Evolutionary conservation across 2,113 vertebrate genomes (phyloP).

Genomic region (Pheucticus melanocephalus): DNA sequence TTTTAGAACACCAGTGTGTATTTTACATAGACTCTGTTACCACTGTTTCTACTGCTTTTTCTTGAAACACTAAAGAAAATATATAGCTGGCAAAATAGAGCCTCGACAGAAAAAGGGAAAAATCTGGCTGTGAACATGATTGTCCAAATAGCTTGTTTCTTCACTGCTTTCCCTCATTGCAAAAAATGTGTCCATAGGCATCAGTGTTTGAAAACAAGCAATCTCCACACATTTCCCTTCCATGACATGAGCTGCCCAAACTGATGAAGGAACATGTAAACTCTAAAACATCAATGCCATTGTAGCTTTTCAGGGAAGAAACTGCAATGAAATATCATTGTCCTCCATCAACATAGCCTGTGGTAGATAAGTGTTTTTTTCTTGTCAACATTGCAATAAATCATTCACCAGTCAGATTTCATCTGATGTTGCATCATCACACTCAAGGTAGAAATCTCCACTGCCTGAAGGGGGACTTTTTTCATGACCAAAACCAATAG

Average conservation of each 20-base stretch:
- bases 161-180: neutral
- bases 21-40: neutral
- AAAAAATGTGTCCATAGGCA: neutral
- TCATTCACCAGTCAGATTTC: constrained; percentile 13
- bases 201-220: neutral
- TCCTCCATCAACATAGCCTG: neutral
- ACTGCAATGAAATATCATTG: constrained; percentile 2
- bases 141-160: neutral
- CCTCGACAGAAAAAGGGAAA: neutral
- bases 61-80: neutral
- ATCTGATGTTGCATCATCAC: neutral
- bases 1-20: neutral
- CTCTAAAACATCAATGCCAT: neutral
- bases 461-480: neutral
- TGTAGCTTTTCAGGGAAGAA: constrained; percentile 13
- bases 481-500: neutral
- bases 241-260: neutral
- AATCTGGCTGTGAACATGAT: neutral
- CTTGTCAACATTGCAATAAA: constrained; percentile 7
- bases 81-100: neutral
- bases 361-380: neutral
- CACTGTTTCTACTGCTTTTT: neutral
- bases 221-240: neutral
- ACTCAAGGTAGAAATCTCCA: neutral
- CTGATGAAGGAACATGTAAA: neutral